Percentiles rank a stretch among this genome's conserved stretches.
phyloP scores from a whole-genome alignment of 2,797 vertebrate genomes.

The Schizopygopsis malacanthus region DNA sequence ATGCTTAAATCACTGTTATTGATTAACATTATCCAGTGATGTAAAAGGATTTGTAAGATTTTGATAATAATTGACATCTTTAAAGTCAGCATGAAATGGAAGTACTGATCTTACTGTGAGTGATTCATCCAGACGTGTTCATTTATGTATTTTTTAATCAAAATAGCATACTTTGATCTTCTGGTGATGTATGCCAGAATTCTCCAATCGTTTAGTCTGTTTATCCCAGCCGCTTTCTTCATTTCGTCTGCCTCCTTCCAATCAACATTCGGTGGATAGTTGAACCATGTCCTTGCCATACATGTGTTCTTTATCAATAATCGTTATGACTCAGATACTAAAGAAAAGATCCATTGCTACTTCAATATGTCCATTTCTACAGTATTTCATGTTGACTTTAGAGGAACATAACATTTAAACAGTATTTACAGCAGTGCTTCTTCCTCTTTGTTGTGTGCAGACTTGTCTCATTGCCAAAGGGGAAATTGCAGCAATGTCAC shows the following conservation, averaged over 20 bases:
- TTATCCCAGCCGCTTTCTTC: background rate
- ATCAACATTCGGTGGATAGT: background rate
- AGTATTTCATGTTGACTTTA: background rate
- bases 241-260: background rate
- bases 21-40: background rate
- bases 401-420: background rate
- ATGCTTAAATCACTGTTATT: background rate
- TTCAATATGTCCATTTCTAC: too few relatives aligned
- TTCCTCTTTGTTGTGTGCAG: conserved; percentile 2
- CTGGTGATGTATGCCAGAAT: background rate
- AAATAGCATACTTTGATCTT: background rate
- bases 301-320: background rate
- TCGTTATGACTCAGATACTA: background rate
- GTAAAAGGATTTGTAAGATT: background rate
- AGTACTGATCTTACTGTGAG: background rate
- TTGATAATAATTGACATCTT: background rate
- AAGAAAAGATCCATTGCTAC: background rate
- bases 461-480: conserved; percentile 13
- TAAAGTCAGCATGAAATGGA: background rate
- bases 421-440: background rate
- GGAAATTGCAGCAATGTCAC: conserved; percentile 31
- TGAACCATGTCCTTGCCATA: background rate
- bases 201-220: background rate
- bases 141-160: background rate
- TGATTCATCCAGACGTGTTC: background rate